Conservation (phyloP, 2,888 invertebrate genomes). For the Ornithoptera alexandrae region DNA sequence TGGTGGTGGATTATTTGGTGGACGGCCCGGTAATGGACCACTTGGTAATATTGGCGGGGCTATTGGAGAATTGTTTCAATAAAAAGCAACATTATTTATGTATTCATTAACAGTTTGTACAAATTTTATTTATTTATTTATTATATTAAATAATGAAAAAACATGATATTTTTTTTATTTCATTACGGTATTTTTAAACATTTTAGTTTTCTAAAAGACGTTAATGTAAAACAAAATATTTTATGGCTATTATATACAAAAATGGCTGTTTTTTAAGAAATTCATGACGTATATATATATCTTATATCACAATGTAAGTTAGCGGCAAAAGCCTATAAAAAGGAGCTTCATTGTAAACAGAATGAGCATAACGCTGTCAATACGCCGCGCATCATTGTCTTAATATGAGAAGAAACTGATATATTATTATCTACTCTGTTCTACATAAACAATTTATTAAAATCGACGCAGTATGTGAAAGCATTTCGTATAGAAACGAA, state of each 20-base stretch:
- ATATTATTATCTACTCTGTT: not conserved
- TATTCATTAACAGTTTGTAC: not conserved
- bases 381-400: constrained; percentile 4
- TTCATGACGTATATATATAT: not conserved
- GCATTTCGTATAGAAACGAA: constrained; percentile 41
- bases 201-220: not conserved
- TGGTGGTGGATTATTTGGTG: constrained; percentile 39
- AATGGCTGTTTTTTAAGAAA: not conserved
- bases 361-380: constrained; percentile 15
- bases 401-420: not conserved
- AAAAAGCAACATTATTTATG: constrained; percentile 3
- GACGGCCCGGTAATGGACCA: constrained; percentile 53
- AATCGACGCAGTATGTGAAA: constrained; percentile 52
- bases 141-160: not conserved
- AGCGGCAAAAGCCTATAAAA: constrained; percentile 27
- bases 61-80: constrained; percentile 57
- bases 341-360: constrained; percentile 21
- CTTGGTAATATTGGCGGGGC: constrained; percentile 66
- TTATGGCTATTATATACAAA: not conserved
- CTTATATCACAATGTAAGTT: constrained; percentile 8
- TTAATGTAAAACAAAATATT: not conserved
- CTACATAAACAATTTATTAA: not conserved
- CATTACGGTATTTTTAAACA: not conserved
- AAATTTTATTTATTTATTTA: not conserved
- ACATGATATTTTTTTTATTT: not conserved